Evolutionary conservation across 1,140 invertebrate species (phyloP), one percentile per base, ranked within the genome.

Genomic region (Bombus soroeensis): DNA sequence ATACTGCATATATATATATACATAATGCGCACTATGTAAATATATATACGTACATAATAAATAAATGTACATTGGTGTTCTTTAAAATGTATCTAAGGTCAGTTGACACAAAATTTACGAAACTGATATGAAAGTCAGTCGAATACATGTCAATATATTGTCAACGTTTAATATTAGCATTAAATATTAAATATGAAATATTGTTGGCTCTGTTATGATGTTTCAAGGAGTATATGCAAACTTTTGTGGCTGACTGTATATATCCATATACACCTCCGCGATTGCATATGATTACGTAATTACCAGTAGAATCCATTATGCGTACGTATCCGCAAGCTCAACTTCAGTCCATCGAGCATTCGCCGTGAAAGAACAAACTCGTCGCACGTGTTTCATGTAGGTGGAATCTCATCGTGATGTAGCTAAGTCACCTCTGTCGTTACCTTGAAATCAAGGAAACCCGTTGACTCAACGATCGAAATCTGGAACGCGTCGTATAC

Each of bases 381-480:
- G 57, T 73, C 74, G 41, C 22, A 70, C 62, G 9, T 75, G 71
- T 64, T 81, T 28, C n/a, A 88, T 41, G 87, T 89, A 85, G 88
- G 83, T 78, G 87, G 87, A 80, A 88, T 87, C 81, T 47, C 18
- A 41, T 71, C 43, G 78, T 81, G 73, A 77, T 25, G 72, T 80
- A 53, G 47, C 62, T 41, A 15, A 53, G 57, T 81, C 37, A 37
- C 18, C 28, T 79, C 68, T 81, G 22, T 37, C 57, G 64, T 72
- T 75, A 32, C 87, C 88, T 89, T 89, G 88, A 32, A 57, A 86
- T 59, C 87, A 77, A 89, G 83, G 71, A 82, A 86, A 89, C 85
- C 32, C 57, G 81, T 71, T 79, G 80, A 76, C 66, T 76, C 59
- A 68, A 32, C 77, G 70, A 84, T 81, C 81, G 66, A 76, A 83